These are phyloP conservation scores for Enteromius radiatus DNA, from an alignment of 2,797 vertebrate genomes.

Conservation along the genomic window DNA sequence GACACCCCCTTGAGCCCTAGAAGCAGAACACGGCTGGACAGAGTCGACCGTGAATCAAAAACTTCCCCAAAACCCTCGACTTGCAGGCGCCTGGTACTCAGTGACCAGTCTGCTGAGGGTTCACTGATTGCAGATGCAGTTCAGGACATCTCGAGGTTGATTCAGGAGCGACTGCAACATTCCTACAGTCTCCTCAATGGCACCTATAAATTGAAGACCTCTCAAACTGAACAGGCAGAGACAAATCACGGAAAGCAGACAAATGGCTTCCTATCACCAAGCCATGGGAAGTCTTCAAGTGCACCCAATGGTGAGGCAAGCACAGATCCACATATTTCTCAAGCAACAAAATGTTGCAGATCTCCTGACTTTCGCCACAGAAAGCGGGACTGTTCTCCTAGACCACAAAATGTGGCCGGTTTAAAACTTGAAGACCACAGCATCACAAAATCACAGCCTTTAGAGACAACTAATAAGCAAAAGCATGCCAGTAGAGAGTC, in stretches of 20 bases:
- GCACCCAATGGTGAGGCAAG: constrained; percentile 69
- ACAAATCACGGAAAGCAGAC: constrained; percentile 64
- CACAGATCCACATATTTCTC: constrained; percentile 76
- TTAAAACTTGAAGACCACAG: constrained; percentile 83
- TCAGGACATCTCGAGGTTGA: constrained; percentile 81
- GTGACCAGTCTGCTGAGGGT: constrained; percentile 74
- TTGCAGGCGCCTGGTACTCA: constrained; percentile 84
- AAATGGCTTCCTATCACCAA: constrained; percentile 72
- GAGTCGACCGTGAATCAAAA: constrained; percentile 70
- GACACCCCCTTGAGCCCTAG: constrained; percentile 80
- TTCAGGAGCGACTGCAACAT: constrained; percentile 84
- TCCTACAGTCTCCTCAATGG: constrained; percentile 70
- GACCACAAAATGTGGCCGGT: constrained; percentile 76
- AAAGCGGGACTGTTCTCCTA: constrained; percentile 67
- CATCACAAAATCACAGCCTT: constrained; percentile 68
- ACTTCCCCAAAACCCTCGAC: constrained; percentile 82
- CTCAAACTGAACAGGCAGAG: constrained; percentile 61
- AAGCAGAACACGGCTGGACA: constrained; percentile 64
- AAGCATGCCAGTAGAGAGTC: constrained; percentile 71
- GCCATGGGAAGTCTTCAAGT: constrained; percentile 73
- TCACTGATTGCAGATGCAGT: constrained; percentile 79
- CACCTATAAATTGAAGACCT: constrained; percentile 57
- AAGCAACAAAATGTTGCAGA: constrained; percentile 73
- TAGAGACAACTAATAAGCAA: constrained; percentile 55
- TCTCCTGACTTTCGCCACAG: constrained; percentile 63